These are phyloP conservation scores for Aquatica leii DNA, from an alignment of 2,888 invertebrate genomes.

Conservation along the genomic window DNA sequence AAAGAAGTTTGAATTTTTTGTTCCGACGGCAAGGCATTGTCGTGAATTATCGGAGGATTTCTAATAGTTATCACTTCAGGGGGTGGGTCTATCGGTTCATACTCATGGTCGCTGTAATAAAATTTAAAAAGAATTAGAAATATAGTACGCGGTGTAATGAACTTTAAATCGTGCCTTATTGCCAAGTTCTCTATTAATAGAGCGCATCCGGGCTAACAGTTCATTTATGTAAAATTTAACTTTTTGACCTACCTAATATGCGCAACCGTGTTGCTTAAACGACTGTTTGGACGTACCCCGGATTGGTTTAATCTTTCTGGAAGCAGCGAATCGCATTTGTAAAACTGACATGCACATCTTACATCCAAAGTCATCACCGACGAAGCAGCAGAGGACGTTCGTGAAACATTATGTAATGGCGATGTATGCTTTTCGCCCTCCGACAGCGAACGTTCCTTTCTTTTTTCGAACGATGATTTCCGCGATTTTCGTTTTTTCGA, in stretches of 20 bases:
- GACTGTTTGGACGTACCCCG: constrained; percentile 59
- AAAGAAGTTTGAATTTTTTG: neutral
- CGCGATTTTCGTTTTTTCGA: constrained; percentile 24
- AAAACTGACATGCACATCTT: constrained; percentile 87
- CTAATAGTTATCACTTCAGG: constrained; percentile 60
- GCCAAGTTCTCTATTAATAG: constrained; percentile 9
- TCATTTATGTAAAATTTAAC: neutral
- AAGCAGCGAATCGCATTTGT: constrained; percentile 79
- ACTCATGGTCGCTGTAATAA: constrained; percentile 87
- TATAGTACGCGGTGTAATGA: neutral
- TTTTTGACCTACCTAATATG: constrained; percentile 30
- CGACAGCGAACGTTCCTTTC: constrained; percentile 68
- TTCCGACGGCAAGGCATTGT: neutral
- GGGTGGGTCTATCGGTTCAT: constrained; percentile 86
- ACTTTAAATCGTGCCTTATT: neutral
- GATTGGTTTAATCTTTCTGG: constrained; percentile 77
- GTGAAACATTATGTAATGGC: constrained; percentile 72
- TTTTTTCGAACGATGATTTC: constrained; percentile 21
- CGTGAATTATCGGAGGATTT: constrained; percentile 46
- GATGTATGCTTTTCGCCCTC: constrained; percentile 69
- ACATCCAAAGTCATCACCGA: constrained; percentile 77
- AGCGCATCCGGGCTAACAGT: neutral
- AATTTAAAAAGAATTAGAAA: constrained; percentile 17
- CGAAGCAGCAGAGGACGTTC: constrained; percentile 73
- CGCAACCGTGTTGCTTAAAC: constrained; percentile 40